These are phyloP conservation scores for Chamaetylas fuelleborni DNA, from an alignment of 2,113 vertebrate genomes.

Conservation along the genomic window DNA sequence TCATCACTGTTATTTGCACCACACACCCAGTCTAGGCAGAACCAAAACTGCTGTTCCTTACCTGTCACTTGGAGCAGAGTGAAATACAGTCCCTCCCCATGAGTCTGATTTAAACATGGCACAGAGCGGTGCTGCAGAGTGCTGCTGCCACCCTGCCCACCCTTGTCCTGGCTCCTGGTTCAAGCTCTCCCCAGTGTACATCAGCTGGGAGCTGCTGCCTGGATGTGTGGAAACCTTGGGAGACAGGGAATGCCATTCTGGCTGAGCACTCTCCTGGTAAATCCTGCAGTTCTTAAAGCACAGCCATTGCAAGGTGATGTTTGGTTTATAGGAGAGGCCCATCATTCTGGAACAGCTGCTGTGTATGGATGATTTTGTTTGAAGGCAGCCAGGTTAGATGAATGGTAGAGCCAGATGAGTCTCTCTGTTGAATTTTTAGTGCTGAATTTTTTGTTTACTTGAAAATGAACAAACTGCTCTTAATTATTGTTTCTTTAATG, in stretches of 20 bases:
- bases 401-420: not conserved
- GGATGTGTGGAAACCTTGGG: not conserved
- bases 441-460: not conserved
- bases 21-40: not conserved
- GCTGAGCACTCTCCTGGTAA: not conserved
- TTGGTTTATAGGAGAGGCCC: not conserved
- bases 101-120: not conserved
- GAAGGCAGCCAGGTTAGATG: not conserved
- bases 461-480: not conserved
- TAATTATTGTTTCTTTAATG: constrained; percentile 8
- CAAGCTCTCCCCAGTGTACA: not conserved
- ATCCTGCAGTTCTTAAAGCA: not conserved
- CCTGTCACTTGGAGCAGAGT: not conserved
- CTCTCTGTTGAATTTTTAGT: not conserved
- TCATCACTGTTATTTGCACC: not conserved
- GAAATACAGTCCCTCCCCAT: not conserved
- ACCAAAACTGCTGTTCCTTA: not conserved
- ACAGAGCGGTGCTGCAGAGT: not conserved
- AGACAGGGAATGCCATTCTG: not conserved
- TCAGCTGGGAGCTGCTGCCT: not conserved
- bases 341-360: not conserved
- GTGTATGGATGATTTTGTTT: not conserved
- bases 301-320: not conserved
- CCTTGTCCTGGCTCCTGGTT: not conserved
- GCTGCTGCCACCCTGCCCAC: not conserved